Evolutionary conservation across 2,797 vertebrate genomes (phyloP).

Genomic region (Leptatherina wallacei): DNA sequence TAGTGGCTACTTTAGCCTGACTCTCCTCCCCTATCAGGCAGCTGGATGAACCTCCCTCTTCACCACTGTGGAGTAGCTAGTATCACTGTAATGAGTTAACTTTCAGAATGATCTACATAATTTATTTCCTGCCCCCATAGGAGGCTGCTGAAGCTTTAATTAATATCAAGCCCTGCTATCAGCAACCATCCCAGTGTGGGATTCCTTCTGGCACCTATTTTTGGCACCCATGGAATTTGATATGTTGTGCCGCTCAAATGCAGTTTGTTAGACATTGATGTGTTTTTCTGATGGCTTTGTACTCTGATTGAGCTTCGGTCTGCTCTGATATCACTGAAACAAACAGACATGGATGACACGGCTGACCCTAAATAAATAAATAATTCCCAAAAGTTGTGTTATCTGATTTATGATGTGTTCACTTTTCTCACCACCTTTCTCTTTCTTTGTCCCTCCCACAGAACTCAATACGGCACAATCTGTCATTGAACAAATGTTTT

Average conservation of each 20-base stretch:
- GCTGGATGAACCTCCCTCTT: conserved; percentile 69
- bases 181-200: conserved; percentile 76
- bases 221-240: conserved; percentile 71
- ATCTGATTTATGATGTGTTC: conserved; percentile 22
- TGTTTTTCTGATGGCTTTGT: conserved; percentile 44
- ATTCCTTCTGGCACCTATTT: conserved; percentile 77
- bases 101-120: conserved; percentile 80
- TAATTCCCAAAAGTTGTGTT: conserved; percentile 32
- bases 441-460: conserved; percentile 56
- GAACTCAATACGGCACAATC: conserved; percentile 91
- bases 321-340: conserved; percentile 21
- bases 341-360: conserved; percentile 23
- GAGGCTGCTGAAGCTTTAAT: conserved; percentile 79
- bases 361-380: neutral
- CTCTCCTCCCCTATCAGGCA: conserved; percentile 62
- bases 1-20: conserved; percentile 65
- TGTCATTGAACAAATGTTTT: conserved; percentile 92
- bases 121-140: conserved; percentile 77
- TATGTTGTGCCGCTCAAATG: conserved; percentile 68
- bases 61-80: conserved; percentile 64
- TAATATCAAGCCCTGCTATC: conserved; percentile 77
- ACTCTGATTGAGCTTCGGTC: conserved; percentile 27
- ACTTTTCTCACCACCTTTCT: conserved; percentile 51
- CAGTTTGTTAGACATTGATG: conserved; percentile 62
- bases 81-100: conserved; percentile 80